Percentiles rank a stretch among this genome's conserved stretches.
phyloP scores from a whole-genome alignment of 2,113 vertebrate genomes.

The Garra rufa region DNA sequence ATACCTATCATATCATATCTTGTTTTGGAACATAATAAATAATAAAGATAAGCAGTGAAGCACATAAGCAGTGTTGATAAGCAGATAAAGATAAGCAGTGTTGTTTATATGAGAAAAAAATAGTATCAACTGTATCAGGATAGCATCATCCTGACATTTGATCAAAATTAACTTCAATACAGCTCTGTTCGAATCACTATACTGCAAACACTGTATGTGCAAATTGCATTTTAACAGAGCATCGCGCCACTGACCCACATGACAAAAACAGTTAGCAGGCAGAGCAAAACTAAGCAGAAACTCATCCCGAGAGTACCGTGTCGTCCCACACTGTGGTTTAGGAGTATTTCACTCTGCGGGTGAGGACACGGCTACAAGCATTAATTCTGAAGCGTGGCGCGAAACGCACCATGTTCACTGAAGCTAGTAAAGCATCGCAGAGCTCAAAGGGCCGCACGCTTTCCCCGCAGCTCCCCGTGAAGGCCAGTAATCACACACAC shows the following conservation, averaged over 20 bases:
- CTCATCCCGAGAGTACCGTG: background rate
- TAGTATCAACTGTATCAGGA: background rate
- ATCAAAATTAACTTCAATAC: background rate
- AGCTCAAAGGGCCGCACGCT: background rate
- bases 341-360: conserved; percentile 23
- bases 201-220: no score
- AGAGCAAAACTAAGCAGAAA: background rate
- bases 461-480: background rate
- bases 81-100: background rate
- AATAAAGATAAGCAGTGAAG: background rate
- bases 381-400: conserved; percentile 5
- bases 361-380: conserved; percentile 20
- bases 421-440: conserved; percentile 12
- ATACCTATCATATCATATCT: background rate
- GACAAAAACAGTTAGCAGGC: background rate
- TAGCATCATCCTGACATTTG: background rate
- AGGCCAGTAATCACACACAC: conserved; percentile 48
- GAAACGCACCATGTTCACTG: background rate
- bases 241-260: background rate
- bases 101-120: background rate
- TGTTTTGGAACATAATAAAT: background rate
- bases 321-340: conserved; percentile 13
- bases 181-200: no score
- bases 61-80: no score
- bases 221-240: background rate